phyloP scores from a whole-genome alignment of 2,113 vertebrate species.

The Aphyosemion australe region DNA sequence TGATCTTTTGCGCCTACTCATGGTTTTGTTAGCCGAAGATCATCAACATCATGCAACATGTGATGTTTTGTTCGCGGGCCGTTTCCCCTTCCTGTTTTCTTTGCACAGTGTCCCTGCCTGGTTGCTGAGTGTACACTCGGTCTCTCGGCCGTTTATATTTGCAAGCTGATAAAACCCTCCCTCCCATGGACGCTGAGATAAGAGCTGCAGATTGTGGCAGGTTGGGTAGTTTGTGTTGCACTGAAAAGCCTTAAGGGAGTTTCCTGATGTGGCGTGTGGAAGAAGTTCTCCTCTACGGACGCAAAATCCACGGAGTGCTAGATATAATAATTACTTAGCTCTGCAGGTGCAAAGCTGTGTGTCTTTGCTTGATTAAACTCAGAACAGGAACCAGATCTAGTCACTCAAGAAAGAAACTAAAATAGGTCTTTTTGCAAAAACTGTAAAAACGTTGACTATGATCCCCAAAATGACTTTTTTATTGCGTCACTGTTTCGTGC shows the following conservation, averaged over 20 bases:
- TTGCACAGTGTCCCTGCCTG: slow-evolving; percentile 36
- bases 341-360: slow-evolving; percentile 4
- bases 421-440: too few species aligned
- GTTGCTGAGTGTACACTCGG: slow-evolving; percentile 40
- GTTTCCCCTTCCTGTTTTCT: slow-evolving; percentile 58
- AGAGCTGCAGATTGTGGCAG: slow-evolving; percentile 56
- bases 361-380: slow-evolving; percentile 16
- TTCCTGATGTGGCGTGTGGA: slow-evolving; percentile 40
- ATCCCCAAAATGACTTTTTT: slow-evolving; percentile 3
- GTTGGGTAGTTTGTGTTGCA: slow-evolving; percentile 38
- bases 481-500: slow-evolving; percentile 10
- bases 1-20: background rate
- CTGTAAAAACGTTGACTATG: slow-evolving; percentile 2
- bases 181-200: slow-evolving; percentile 58
- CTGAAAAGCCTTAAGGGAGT: slow-evolving; percentile 15
- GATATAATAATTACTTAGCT: slow-evolving; percentile 42
- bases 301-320: slow-evolving; percentile 34
- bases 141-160: slow-evolving; percentile 43
- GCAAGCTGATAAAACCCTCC: slow-evolving; percentile 67
- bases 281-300: slow-evolving; percentile 14
- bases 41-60: slow-evolving; percentile 22
- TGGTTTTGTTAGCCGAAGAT: slow-evolving; percentile 12
- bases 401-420: slow-evolving; percentile 5
- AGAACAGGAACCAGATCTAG: slow-evolving; percentile 2
- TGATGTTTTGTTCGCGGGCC: slow-evolving; percentile 39